phyloP scores from a whole-genome alignment of 2,797 vertebrate species.

The Lutjanus argentimaculatus region DNA sequence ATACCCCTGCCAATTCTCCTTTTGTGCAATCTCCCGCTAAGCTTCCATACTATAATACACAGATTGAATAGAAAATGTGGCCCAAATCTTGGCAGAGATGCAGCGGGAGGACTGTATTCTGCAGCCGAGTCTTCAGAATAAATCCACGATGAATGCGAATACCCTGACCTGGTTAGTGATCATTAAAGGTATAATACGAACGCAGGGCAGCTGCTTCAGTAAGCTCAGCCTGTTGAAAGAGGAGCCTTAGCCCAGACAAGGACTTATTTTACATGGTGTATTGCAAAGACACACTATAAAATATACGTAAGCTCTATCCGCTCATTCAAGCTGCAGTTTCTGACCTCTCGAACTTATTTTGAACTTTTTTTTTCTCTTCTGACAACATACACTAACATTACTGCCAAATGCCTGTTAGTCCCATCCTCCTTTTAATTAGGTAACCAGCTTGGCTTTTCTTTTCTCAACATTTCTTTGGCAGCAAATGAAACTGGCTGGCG shows the following conservation, averaged over 20 bases:
- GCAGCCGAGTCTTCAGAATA: conserved; percentile 53
- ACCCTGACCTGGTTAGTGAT: conserved; percentile 69
- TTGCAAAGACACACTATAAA: conserved; percentile 11
- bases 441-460: conserved; percentile 33
- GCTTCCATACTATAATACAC: conserved; percentile 57
- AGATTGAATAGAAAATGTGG: conserved; percentile 58
- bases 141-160: conserved; percentile 59
- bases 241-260: conserved; percentile 22
- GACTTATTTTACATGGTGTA: conserved; percentile 22
- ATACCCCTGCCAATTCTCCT: conserved; percentile 58
- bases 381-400: not conserved
- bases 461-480: conserved; percentile 27
- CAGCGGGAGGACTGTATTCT: conserved; percentile 39
- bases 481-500: not conserved
- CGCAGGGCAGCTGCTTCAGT: conserved; percentile 37
- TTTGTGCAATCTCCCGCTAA: conserved; percentile 64
- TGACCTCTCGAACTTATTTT: conserved; percentile 33
- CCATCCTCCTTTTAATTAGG: conserved; percentile 19
- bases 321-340: conserved; percentile 1
- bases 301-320: not conserved
- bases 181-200: conserved; percentile 69
- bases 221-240: conserved; percentile 45
- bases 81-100: conserved; percentile 49
- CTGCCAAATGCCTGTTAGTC: conserved; percentile 28
- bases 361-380: not conserved